Evolutionary conservation across 2,888 invertebrate species (phyloP).

Genomic region (Pyrrhia umbra): DNA sequence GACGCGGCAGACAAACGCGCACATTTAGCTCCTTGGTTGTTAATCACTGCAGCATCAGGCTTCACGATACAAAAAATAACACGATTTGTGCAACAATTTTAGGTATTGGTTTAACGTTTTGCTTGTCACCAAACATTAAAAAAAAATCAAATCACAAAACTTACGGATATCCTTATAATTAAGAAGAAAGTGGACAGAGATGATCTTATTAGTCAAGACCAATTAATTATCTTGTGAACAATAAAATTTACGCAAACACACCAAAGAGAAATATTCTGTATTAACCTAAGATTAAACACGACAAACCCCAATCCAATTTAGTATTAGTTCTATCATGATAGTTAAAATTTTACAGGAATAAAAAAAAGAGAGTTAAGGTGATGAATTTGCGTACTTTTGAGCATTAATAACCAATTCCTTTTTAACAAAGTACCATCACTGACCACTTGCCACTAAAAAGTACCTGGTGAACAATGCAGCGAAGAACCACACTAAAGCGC

Average conservation of each 20-base stretch:
- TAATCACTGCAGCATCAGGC: slow-evolving; percentile 42
- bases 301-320: too few species aligned
- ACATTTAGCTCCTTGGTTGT: slow-evolving; percentile 31
- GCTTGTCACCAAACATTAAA: not conserved
- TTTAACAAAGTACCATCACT: slow-evolving; percentile 11
- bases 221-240: not conserved
- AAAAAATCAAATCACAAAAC: not conserved
- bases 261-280: too few species aligned
- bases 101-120: not conserved
- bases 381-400: too few species aligned
- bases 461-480: slow-evolving; percentile 97
- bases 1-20: slow-evolving; percentile 22
- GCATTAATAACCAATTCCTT: too few species aligned
- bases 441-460: slow-evolving; percentile 21
- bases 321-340: too few species aligned
- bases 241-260: not conserved
- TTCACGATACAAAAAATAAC: slow-evolving; percentile 36
- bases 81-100: slow-evolving; percentile 8
- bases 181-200: not conserved
- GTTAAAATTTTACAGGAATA: too few species aligned
- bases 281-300: too few species aligned
- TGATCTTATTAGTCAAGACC: not conserved
- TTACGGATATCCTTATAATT: not conserved
- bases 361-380: too few species aligned
- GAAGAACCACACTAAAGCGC: slow-evolving; percentile 95